These are phyloP conservation scores for Hippoglossus stenolepis DNA, from an alignment of 2,113 vertebrate genomes.

Conservation along the genomic window DNA sequence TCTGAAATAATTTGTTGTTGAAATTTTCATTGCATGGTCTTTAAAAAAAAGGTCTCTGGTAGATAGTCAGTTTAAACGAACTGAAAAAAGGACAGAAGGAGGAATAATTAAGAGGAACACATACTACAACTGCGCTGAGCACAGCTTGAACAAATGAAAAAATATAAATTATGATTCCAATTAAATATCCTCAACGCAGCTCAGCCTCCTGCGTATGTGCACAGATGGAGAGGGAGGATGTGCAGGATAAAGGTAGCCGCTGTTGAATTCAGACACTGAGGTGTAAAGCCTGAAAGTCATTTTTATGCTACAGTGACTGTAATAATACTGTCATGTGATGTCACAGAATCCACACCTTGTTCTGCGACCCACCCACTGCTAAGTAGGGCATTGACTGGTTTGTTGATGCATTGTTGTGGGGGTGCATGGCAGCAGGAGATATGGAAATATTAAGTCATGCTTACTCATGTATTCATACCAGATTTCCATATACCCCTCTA, in stretches of 20 bases:
- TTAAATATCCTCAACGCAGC: too few relatives aligned
- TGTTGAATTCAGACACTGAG: background rate
- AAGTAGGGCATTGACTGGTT: constrained; percentile 38
- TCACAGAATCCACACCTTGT: constrained; percentile 25
- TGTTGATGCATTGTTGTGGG: constrained; percentile 11
- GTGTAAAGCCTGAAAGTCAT: background rate
- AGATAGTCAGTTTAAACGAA: background rate
- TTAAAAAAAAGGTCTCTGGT: background rate
- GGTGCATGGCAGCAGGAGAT: constrained; percentile 31
- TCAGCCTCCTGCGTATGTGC: background rate
- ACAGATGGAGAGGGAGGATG: background rate
- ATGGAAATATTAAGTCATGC: constrained; percentile 22
- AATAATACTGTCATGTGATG: background rate
- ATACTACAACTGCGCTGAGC: too few relatives aligned
- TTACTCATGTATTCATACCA: constrained; percentile 18
- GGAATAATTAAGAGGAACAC: constrained; percentile 9
- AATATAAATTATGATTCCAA: background rate
- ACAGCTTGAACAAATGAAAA: constrained; percentile 4
- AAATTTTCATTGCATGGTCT: constrained; percentile 11
- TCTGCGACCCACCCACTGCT: constrained; percentile 32
- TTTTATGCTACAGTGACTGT: background rate
- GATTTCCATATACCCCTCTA: background rate
- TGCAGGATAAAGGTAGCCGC: background rate
- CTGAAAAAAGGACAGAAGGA: background rate
- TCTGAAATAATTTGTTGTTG: constrained; percentile 11